Evolutionary conservation across 1,140 invertebrate species (phyloP).

Genomic region (Varroa destructor): DNA sequence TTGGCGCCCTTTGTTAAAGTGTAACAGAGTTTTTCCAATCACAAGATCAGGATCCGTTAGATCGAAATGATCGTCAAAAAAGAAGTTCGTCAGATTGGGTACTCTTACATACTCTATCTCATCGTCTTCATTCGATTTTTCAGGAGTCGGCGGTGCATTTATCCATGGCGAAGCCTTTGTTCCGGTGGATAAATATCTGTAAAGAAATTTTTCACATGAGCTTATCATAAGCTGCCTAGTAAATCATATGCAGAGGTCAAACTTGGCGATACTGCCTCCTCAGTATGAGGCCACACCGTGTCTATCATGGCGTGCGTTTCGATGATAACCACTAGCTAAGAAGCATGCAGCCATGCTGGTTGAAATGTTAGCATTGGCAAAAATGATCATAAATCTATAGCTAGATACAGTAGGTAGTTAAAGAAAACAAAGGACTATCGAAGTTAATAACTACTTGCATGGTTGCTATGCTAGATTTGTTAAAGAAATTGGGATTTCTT

Average conservation of each 20-base stretch:
- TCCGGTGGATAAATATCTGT: conserved; percentile 38
- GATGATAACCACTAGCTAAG: too few species aligned
- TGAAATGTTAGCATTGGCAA: too few species aligned
- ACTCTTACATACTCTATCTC: conserved; percentile 45
- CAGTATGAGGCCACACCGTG: too few species aligned
- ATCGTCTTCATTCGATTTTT: conserved; percentile 42
- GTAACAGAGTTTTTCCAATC: conserved; percentile 60
- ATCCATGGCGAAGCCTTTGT: conserved; percentile 24
- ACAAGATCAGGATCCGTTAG: conserved; percentile 52
- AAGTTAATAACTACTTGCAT: too few species aligned
- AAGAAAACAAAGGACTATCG: too few species aligned
- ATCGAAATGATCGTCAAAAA: conserved; percentile 76
- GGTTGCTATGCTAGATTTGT: too few species aligned
- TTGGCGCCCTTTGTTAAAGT: conserved; percentile 44
- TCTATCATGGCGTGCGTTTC: too few species aligned
- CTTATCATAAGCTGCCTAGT: conserved; percentile 43
- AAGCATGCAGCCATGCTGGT: too few species aligned
- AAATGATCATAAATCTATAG: too few species aligned
- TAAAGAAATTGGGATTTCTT: too few species aligned
- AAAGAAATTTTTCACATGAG: conserved; percentile 32
- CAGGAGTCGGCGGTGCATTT: conserved; percentile 26
- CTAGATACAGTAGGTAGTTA: too few species aligned
- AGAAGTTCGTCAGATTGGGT: conserved; percentile 60
- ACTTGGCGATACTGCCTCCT: too few species aligned
- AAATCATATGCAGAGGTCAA: conserved; percentile 31